Conservation (phyloP, 2,888 invertebrate genomes). For the Orchestes rusci region DNA sequence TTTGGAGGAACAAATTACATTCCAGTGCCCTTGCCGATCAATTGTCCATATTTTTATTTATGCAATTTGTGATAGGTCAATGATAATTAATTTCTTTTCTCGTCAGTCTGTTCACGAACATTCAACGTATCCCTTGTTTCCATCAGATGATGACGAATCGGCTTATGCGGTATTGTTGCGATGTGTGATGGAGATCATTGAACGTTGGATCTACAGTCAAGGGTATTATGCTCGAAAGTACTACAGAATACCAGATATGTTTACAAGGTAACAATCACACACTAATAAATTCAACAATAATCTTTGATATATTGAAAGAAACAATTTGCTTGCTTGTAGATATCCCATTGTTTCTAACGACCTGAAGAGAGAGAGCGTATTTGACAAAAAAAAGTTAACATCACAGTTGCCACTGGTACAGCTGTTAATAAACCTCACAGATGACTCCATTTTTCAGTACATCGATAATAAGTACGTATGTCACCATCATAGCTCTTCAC, state of each 20-base stretch:
- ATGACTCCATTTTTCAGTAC: slow-evolving; percentile 29
- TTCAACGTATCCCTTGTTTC: slow-evolving; percentile 34
- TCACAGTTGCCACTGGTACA: slow-evolving; percentile 36
- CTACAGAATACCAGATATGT: slow-evolving; percentile 35
- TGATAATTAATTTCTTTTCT: slow-evolving; percentile 36
- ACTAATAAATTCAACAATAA: not conserved
- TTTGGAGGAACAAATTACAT: slow-evolving; percentile 20
- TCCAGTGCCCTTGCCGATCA: slow-evolving; percentile 32
- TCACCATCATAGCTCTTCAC: too few relatives aligned
- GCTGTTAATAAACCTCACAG: slow-evolving; percentile 35
- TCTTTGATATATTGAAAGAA: not conserved
- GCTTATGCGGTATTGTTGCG: slow-evolving; percentile 32
- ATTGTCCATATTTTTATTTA: slow-evolving; percentile 24
- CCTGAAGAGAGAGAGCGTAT: too few relatives aligned
- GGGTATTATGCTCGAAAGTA: slow-evolving; percentile 32
- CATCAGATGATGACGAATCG: slow-evolving; percentile 21
- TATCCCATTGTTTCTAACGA: slow-evolving; percentile 6
- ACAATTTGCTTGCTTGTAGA: not conserved
- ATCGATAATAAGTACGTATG: slow-evolving; percentile 26
- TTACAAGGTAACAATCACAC: slow-evolving; percentile 25
- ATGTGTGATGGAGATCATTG: slow-evolving; percentile 33
- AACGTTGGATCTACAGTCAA: slow-evolving; percentile 42
- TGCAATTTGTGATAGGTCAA: slow-evolving; percentile 36
- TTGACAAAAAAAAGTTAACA: too few relatives aligned
- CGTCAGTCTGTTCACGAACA: not conserved